Percentiles rank a stretch among this genome's conserved stretches.
These are phyloP conservation scores for Ambastaia sidthimunki DNA, from an alignment of 2,797 vertebrate species.

Conservation along the genomic window DNA sequence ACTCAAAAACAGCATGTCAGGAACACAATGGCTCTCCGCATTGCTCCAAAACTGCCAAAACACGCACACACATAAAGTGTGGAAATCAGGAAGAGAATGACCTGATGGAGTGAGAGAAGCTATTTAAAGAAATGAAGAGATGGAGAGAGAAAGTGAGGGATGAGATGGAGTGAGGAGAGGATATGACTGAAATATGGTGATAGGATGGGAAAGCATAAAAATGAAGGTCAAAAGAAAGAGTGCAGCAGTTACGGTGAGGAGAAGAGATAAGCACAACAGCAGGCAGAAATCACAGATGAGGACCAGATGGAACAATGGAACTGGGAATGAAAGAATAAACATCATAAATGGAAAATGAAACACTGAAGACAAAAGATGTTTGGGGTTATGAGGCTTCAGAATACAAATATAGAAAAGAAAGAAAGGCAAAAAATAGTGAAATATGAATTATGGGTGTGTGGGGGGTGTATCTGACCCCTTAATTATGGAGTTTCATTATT, in stretches of 20 bases:
- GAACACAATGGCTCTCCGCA: neutral
- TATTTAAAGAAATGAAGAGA: conserved; percentile 19
- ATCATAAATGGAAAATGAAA: conserved; percentile 56
- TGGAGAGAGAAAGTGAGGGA: conserved; percentile 31
- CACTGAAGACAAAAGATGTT: conserved; percentile 21
- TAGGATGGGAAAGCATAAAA: conserved; percentile 43
- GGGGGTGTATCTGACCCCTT: neutral
- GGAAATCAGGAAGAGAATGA: conserved; percentile 35
- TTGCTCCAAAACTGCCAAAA: neutral
- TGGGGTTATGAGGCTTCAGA: conserved; percentile 18
- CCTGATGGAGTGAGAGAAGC: conserved; percentile 12
- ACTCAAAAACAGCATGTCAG: conserved; percentile 18
- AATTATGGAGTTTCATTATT: too few species aligned
- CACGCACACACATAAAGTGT: neutral
- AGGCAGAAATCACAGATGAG: conserved; percentile 51
- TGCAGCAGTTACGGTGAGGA: neutral
- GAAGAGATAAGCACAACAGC: conserved; percentile 45
- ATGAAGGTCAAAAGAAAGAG: conserved; percentile 57
- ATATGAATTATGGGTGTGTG: neutral
- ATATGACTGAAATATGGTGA: conserved; percentile 62
- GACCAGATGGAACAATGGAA: conserved; percentile 61
- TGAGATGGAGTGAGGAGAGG: conserved; percentile 50
- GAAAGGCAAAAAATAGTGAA: conserved; percentile 26
- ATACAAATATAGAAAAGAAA: neutral
- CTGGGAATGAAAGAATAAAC: conserved; percentile 49